Evolutionary conservation across 2,797 vertebrate genomes (phyloP).

Genomic region (Cyclopterus lumpus): DNA sequence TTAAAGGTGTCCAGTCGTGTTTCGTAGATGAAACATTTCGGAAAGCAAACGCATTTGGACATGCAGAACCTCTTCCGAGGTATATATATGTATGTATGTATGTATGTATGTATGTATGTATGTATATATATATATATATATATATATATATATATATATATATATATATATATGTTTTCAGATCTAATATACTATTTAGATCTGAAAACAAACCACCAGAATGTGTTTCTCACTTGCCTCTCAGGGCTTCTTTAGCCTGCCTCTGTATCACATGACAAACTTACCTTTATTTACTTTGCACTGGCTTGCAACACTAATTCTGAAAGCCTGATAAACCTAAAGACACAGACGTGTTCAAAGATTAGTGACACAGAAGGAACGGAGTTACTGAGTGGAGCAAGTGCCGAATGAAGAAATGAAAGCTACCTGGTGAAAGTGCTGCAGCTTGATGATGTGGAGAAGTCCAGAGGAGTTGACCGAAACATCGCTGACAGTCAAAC

Average conservation of each 20-base stretch:
- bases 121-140: too few species aligned
- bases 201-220: background rate
- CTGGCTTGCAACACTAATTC: constrained; percentile 87
- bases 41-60: too few species aligned
- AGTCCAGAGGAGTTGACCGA: constrained; percentile 88
- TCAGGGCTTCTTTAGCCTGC: background rate
- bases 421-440: constrained; percentile 90
- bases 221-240: background rate
- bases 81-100: too few species aligned
- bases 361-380: background rate
- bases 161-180: too few species aligned
- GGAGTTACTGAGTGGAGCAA: background rate
- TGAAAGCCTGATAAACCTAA: constrained; percentile 96
- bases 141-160: too few species aligned
- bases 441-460: constrained; percentile 87
- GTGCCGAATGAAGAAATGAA: background rate
- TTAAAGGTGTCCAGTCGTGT: too few species aligned
- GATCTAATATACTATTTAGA: too few species aligned
- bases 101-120: too few species aligned
- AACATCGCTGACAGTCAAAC: constrained; percentile 87
- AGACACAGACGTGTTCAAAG: constrained; percentile 35
- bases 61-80: too few species aligned
- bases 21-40: too few species aligned
- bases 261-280: background rate
- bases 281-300: constrained; percentile 90